Evolutionary conservation across 53 echinoderm and acorn worm genomes (phyloP).

Genomic region (Pentamera pediparva): DNA sequence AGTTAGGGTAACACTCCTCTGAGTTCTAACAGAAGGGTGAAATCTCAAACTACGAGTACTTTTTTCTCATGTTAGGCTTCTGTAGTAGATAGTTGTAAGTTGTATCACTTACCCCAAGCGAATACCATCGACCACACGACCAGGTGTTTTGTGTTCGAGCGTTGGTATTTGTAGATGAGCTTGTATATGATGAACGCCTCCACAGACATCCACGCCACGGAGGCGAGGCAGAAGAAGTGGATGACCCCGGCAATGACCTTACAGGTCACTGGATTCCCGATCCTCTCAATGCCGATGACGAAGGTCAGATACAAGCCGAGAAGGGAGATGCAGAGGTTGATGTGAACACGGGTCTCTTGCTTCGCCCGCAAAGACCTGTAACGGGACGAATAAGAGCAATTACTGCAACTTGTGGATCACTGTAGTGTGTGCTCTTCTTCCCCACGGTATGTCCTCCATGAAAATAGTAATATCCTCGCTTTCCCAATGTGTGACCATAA

Average conservation of each 20-base stretch:
- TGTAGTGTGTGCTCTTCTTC: too few relatives aligned
- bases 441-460: too few relatives aligned
- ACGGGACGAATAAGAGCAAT: neutral
- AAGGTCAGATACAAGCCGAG: constrained; percentile 1
- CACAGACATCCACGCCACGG: constrained; percentile 22
- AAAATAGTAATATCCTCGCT: too few relatives aligned
- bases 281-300: constrained; percentile 12
- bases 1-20: too few relatives aligned
- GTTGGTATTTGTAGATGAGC: neutral
- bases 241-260: constrained; percentile 5
- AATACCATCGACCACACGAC: neutral
- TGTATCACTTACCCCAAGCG: neutral
- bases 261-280: neutral
- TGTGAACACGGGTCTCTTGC: constrained; percentile 5
- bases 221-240: constrained; percentile 27
- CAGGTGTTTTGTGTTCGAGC: neutral
- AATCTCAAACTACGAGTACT: too few relatives aligned
- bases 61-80: too few relatives aligned
- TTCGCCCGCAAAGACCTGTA: neutral
- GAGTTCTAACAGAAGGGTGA: too few relatives aligned
- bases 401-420: too few relatives aligned
- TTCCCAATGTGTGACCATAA: too few relatives aligned
- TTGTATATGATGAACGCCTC: constrained; percentile 23
- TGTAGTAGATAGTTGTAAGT: too few relatives aligned
- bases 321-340: constrained; percentile 23